Base-by-base conservation (phyloP, 2,888 invertebrate genomes). In the Rambutsinella grinnellia region DNA sequence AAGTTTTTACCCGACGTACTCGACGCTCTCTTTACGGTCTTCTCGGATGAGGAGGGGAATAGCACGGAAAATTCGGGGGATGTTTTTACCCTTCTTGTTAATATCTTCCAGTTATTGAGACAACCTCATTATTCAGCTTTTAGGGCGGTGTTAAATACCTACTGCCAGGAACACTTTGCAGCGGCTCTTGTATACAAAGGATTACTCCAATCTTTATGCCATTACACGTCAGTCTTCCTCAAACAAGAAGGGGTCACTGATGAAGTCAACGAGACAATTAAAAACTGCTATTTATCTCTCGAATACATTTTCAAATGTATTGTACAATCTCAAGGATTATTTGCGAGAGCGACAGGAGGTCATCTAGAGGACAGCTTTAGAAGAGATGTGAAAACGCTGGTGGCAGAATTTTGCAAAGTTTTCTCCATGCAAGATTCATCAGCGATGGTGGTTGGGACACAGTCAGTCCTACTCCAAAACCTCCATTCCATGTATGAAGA, bases 1-100 rank as follows among this genome's bases (percentile, higher is more conserved):
- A 97, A 97, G 88, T 97, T 97, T 87, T 89, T 98, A 1, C 94
- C 97, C 86, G 97, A 97, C 85, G 96, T 97, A 1, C 88, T 98
- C 13, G 97, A 98, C 86, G 94, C 96, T 0, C 87, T 98, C 1
- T 97, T 97, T 86, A 93, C 95, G 19, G 91, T 98, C 89, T 96
- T 97, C 85, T 94, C 95, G 6, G 95, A 95, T 8, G 96, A 96
- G 86, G 95, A 96, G 86, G 96, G 95, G 23, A 95, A 94, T 86
- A 90, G 94, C 51, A 96, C 96, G 0, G 91, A 93, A 26, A 93
- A 96, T 85, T 96, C 96, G 1, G 95, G 95, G 36, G 90, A 95
- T 21, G 96, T 97, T 27, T 97, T 98, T 86, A 92, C 95, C 85
- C 95, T 96, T 36, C 89, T 97, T 75, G 87, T 96, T 17, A 94